Conservation (phyloP, 2,113 vertebrate species). For the Erinaceus europaeus region DNA sequence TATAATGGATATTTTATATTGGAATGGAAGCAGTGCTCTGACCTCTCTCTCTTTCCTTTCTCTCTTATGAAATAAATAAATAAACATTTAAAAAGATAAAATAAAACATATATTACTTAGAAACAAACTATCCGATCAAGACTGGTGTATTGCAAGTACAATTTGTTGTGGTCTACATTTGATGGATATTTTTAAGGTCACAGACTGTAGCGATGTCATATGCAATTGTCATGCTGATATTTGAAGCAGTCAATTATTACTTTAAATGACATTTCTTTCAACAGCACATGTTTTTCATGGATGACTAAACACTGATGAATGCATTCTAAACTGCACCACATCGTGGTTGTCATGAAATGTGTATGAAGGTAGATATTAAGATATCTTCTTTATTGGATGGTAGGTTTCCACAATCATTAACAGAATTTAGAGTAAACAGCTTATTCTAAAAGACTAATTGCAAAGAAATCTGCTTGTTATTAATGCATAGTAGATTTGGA, state of each 20-base stretch:
- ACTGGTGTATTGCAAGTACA: neutral
- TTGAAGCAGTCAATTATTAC: slow-evolving; percentile 38
- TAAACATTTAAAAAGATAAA: neutral
- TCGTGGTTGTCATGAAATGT: slow-evolving; percentile 13
- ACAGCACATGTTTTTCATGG: neutral
- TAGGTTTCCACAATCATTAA: neutral
- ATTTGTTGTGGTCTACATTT: neutral
- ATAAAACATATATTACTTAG: slow-evolving; percentile 10
- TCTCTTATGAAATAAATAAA: neutral
- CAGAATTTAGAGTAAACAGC: slow-evolving; percentile 29
- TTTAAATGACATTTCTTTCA: slow-evolving; percentile 46
- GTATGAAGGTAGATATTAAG: neutral
- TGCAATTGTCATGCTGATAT: slow-evolving; percentile 7
- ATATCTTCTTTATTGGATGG: neutral
- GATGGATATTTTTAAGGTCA: neutral
- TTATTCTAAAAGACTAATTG: slow-evolving; percentile 38
- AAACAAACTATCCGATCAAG: neutral
- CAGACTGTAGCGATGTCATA: neutral
- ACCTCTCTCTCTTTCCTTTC: no score
- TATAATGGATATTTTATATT: slow-evolving; percentile 13
- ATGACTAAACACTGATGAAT: slow-evolving; percentile 2
- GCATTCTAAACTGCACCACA: neutral
- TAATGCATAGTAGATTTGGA: slow-evolving; percentile 49
- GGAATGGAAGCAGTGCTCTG: no score
- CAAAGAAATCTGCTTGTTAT: slow-evolving; percentile 27